These are phyloP conservation scores for Schizotus pectinicornis DNA, from an alignment of 2,888 invertebrate species.

Conservation along the genomic window DNA sequence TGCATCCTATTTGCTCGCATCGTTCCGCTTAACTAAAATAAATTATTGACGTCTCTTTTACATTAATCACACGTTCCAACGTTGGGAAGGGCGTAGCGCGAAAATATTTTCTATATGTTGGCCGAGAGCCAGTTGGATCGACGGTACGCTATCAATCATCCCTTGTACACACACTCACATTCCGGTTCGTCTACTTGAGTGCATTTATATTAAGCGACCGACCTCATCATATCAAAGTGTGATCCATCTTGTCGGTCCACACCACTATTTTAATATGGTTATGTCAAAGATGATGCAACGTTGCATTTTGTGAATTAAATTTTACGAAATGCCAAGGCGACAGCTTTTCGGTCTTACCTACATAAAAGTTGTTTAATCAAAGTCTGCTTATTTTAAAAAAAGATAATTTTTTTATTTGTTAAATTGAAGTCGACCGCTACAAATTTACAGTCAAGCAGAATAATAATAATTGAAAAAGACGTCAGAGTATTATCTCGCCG, in stretches of 20 bases:
- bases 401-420: no score
- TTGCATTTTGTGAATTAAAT: conserved; percentile 15
- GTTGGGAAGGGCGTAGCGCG: conserved; percentile 9
- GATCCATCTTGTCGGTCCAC: conserved; percentile 51
- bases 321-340: background rate
- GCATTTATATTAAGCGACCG: conserved; percentile 47
- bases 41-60: conserved; percentile 25
- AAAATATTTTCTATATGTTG: conserved; percentile 34
- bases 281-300: conserved; percentile 33
- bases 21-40: conserved; percentile 17
- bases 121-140: conserved; percentile 41
- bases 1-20: no score
- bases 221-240: conserved; percentile 56
- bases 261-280: conserved; percentile 34
- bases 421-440: no score
- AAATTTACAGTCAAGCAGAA: no score
- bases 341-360: no score
- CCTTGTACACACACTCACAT: conserved; percentile 40
- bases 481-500: no score
- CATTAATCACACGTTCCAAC: conserved; percentile 23
- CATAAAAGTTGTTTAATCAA: no score
- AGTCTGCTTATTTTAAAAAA: no score
- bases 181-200: conserved; percentile 40
- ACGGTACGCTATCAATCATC: conserved; percentile 48
- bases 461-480: no score